Conservation (phyloP, 2,113 vertebrate genomes). For the Pseudolaguvia tuberculata region DNA sequence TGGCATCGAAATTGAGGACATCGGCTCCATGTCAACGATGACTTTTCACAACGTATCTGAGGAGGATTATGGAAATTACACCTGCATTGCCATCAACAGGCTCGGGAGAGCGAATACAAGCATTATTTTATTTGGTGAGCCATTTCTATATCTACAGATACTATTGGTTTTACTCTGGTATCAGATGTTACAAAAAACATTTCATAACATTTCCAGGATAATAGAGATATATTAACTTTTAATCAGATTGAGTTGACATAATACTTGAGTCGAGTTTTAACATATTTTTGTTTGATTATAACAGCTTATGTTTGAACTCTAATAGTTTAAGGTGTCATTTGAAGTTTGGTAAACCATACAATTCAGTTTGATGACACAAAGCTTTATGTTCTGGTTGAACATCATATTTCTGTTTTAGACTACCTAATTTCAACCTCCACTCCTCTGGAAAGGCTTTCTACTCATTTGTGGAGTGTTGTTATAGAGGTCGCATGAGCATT, state of each 20-base stretch:
- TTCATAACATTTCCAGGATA: neutral
- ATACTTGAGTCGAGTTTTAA: neutral
- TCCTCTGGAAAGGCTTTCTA: neutral
- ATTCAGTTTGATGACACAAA: neutral
- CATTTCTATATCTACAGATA: neutral
- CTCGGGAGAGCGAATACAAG: conserved; percentile 88
- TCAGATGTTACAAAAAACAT: neutral
- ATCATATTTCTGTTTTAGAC: neutral
- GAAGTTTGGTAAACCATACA: neutral
- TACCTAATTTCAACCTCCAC: neutral
- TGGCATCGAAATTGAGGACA: conserved; percentile 82
- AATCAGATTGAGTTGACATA: neutral
- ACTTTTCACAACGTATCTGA: conserved; percentile 94
- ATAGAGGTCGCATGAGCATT: neutral
- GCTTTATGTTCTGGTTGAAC: neutral
- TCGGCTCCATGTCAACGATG: conserved; percentile 81
- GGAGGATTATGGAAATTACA: conserved; percentile 93
- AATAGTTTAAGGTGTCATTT: too few relatives aligned
- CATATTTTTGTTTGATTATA: neutral
- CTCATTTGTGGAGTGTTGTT: neutral
- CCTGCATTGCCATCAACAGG: conserved; percentile 89
- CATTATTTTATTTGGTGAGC: conserved; percentile 86
- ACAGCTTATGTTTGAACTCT: too few relatives aligned
- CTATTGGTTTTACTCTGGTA: neutral
- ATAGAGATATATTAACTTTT: neutral